phyloP scores from a whole-genome alignment of 2,113 vertebrate genomes.

The Bubalus kerabau region DNA sequence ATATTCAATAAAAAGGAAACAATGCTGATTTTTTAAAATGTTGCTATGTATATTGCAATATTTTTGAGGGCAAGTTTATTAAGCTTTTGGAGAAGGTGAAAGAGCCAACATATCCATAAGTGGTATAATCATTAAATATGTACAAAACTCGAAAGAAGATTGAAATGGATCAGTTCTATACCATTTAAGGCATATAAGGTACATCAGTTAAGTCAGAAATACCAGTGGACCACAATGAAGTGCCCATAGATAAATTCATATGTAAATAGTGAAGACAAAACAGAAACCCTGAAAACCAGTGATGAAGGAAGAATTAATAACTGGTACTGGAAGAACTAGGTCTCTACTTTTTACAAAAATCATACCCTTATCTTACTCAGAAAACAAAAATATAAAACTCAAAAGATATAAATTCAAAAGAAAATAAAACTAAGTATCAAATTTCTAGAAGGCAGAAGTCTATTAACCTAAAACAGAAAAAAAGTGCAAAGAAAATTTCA shows the following conservation, averaged over 20 bases:
- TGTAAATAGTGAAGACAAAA: background rate
- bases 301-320: background rate
- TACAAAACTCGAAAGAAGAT: conserved; percentile 30
- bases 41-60: conserved; percentile 13
- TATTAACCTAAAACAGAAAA: background rate
- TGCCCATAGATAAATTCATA: background rate
- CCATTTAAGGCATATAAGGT: background rate
- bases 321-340: background rate
- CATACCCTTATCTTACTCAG: background rate
- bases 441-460: background rate
- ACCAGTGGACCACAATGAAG: background rate
- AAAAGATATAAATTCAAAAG: background rate
- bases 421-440: background rate
- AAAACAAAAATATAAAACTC: background rate
- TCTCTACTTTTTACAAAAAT: background rate
- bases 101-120: background rate
- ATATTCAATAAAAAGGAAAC: conserved; percentile 28
- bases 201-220: background rate
- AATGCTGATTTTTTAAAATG: background rate
- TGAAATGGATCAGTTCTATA: background rate
- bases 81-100: background rate
- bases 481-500: background rate
- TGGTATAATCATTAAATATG: conserved; percentile 29
- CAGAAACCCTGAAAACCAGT: background rate
- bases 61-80: conserved; percentile 45